phyloP scores from a whole-genome alignment of 1,140 invertebrate species.

The Drosophila chauvacae region DNA sequence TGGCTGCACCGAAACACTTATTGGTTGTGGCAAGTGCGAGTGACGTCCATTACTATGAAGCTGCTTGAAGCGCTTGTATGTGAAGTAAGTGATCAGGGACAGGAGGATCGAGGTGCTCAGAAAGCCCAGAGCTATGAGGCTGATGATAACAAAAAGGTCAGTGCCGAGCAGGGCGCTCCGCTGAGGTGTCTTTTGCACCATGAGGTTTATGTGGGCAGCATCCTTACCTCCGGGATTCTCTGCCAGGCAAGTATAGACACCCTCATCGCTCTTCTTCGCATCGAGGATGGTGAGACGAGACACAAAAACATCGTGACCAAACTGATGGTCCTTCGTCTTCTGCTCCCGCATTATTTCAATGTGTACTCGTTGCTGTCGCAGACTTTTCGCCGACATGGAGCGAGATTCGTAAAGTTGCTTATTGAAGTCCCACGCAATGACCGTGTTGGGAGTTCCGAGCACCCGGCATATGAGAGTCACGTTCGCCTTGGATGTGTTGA shows the following conservation, averaged over 20 bases:
- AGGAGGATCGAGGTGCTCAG: conserved; percentile 62
- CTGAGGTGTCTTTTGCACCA: conserved; percentile 42
- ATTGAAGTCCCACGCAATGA: conserved; percentile 90
- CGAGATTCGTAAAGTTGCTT: conserved; percentile 73
- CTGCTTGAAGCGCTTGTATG: conserved; percentile 64
- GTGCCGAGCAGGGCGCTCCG: conserved; percentile 30
- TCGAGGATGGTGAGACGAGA: conserved; percentile 89
- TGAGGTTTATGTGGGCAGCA: conserved; percentile 86
- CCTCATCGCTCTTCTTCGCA: conserved; percentile 90
- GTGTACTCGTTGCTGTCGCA: conserved; percentile 52
- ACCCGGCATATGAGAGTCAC: conserved; percentile 91
- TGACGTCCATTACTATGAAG: conserved; percentile 33
- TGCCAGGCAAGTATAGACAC: conserved; percentile 93
- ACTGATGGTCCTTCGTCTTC: conserved; percentile 35
- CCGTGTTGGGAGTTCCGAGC: conserved; percentile 89
- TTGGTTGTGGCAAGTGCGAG: conserved; percentile 9
- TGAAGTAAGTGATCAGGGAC: conserved; percentile 60
- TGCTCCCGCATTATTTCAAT: conserved; percentile 65
- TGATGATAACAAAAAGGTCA: conserved; percentile 59
- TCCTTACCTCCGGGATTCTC: conserved; percentile 93
- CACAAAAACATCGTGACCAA: conserved; percentile 59
- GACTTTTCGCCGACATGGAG: background rate
- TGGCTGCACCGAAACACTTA: conserved; percentile 35
- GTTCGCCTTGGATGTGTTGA: conserved; percentile 87
- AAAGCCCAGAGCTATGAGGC: conserved; percentile 61